Evolutionary conservation across 2,888 invertebrate genomes (phyloP), one percentile per base, ranked within the genome.

Genomic region (Malachius bipustulatus): DNA sequence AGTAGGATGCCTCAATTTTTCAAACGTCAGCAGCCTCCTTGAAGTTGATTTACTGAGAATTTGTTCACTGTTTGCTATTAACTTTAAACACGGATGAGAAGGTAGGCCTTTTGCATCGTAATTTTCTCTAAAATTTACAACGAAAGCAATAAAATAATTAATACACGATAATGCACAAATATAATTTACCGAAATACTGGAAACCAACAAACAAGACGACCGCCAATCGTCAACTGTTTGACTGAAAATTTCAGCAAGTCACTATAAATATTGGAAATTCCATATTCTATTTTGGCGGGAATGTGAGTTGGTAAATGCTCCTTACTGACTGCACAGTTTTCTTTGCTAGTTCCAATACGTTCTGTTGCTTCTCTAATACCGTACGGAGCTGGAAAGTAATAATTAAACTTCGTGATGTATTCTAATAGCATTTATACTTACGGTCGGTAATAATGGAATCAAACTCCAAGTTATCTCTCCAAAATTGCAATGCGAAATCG

Each of bases 381-480:
- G 65, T 98, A 98, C 0, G 98, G 98, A 13, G 97, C 96, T 94
- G 55, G 2, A 66, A 54, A 45, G 19, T 38, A 32, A 34, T 1
- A 28, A 33, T 24, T 24, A 6, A 24, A 24, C 9, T 6, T 24
- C 9, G 24, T 24, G 8, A 9, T 14, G 27, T 11, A 26, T 11
- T 8, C 2, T 4, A 2, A 13, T 4, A 14, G 24, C 8, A 16
- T 16, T 15, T 29, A 26, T 31, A 71, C 82, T 73, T 66, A 90
- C 89, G 98, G 64, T 98, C 98, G 16, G 96, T 93, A 37, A 98
- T 76, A 40, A 98, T 90, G 16, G 88, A 82, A 65, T 98, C 94
- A 52, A 97, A 80, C 50, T 69, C 63, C 16, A 84, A 54, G 1
- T 67, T 63, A 1, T 72, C 63, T 41, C 70, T 71, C 85, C 90